Percentiles rank a stretch among this genome's conserved stretches.
These are phyloP conservation scores for Phragmatobia fuliginosa DNA, from an alignment of 2,888 invertebrate species.

Conservation along the genomic window DNA sequence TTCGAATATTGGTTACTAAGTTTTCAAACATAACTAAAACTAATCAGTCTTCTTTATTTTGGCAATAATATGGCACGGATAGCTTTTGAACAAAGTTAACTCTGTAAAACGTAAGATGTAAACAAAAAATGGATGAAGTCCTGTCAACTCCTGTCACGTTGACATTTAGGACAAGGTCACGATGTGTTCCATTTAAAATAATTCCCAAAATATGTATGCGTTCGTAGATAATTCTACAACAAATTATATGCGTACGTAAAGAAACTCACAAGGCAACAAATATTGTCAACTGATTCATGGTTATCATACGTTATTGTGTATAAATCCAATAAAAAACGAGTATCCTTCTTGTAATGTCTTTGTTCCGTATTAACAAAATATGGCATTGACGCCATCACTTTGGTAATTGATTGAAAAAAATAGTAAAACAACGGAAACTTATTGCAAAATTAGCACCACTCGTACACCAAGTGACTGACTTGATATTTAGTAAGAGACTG, in stretches of 20 bases:
- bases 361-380: slow-evolving; percentile 84
- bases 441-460: slow-evolving; percentile 48
- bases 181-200: slow-evolving; percentile 66
- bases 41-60: slow-evolving; percentile 80
- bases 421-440: slow-evolving; percentile 39
- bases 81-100: slow-evolving; percentile 60
- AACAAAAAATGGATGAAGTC: slow-evolving; percentile 59
- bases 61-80: slow-evolving; percentile 76
- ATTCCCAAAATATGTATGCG: slow-evolving; percentile 19
- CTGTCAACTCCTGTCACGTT: slow-evolving; percentile 66
- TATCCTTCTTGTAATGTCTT: slow-evolving; percentile 95
- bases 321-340: slow-evolving; percentile 92
- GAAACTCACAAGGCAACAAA: slow-evolving; percentile 88
- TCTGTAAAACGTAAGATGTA: slow-evolving; percentile 53
- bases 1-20: slow-evolving; percentile 76
- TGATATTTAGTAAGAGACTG: slow-evolving; percentile 66
- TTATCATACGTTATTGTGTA: slow-evolving; percentile 95
- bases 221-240: slow-evolving; percentile 14
- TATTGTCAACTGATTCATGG: slow-evolving; percentile 91
- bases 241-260: slow-evolving; percentile 16
- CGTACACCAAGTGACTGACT: slow-evolving; percentile 62
- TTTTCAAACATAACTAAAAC: slow-evolving; percentile 80
- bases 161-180: slow-evolving; percentile 83
- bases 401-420: slow-evolving; percentile 38
- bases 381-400: slow-evolving; percentile 83